phyloP scores from a whole-genome alignment of 2,797 vertebrate species.

The Emydoidea blandingii region DNA sequence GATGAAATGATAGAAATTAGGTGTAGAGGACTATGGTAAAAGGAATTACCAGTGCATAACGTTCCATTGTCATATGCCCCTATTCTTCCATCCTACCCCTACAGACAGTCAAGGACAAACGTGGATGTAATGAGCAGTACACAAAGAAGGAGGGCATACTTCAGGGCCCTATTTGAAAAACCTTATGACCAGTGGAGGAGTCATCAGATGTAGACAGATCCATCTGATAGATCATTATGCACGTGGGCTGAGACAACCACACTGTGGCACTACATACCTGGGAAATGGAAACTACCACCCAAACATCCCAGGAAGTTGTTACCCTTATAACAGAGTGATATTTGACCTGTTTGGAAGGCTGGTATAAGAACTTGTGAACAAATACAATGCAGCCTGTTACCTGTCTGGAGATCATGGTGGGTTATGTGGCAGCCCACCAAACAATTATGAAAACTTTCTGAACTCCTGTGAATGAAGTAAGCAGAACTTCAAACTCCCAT shows the following conservation, averaged over 20 bases:
- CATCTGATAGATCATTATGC: background rate
- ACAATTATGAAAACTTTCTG: slow-evolving; percentile 9
- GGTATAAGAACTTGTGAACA: background rate
- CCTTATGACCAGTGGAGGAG: background rate
- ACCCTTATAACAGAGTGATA: background rate
- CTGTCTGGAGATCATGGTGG: background rate
- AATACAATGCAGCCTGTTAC: background rate
- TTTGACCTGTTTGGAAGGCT: background rate
- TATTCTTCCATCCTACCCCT: background rate
- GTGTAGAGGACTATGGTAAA: background rate
- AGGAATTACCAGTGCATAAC: background rate
- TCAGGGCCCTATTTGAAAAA: background rate
- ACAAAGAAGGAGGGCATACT: background rate
- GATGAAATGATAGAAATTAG: background rate
- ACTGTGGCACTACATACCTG: background rate
- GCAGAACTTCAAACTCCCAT: slow-evolving; percentile 34
- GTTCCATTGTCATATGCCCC: background rate
- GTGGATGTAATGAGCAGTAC: background rate
- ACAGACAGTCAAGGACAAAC: background rate
- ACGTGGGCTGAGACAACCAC: background rate
- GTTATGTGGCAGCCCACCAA: slow-evolving; percentile 40
- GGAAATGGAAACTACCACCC: background rate
- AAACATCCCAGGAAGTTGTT: background rate
- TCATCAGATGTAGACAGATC: background rate
- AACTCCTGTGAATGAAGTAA: background rate